Base-by-base conservation (phyloP, 92 coral and sea anemone species). In the Montipora capitata region DNA sequence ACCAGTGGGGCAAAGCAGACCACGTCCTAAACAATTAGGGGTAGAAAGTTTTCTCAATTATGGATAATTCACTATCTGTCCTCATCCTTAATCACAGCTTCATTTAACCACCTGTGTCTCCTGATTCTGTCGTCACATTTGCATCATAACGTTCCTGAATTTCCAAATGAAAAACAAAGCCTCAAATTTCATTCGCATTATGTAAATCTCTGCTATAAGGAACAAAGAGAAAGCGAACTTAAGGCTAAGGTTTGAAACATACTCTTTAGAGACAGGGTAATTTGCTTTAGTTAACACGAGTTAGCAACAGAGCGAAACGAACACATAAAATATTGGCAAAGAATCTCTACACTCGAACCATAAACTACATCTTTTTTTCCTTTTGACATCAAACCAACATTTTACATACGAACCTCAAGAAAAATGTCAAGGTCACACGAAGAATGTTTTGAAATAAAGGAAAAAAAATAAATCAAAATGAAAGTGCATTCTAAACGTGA, bases 401-500 rank as follows among this genome's bases (percentile, higher is more conserved):
- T 48, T 48, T 48, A 5, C 10, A 48, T 48, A 48, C 6, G 52
- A 5, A 48, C 52, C 52, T 5, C 52, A 7, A 13, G 5, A 1
- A 16, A 9, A 67, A 3, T 39, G 8, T 35, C 44, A 67, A 4
- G 2, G 4, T 11, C 11, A 38, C 13, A 6, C 54, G 13, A 40
- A 5, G 6, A 7, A 7, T 11, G 44, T 35, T 10, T 67, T 35
- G 3, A 67, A 67, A 7, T 13, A 12, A 75, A 75, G 27, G 16
- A 3, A 11, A 59, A 3, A 35, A 3, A 4, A 5, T 43, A 14
- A 5, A 15, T 72, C 4, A 71, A 71, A 72, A 54, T 42, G 40
- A 83, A 71, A 16, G 49, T 83, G 72, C 58, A 11, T 51, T 27
- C 43, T 56, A 14, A 81, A 15, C n/a, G 16, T 43, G 40, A 18